Conservation (phyloP, 2,797 vertebrate species). For the Sebastes umbrosus region DNA sequence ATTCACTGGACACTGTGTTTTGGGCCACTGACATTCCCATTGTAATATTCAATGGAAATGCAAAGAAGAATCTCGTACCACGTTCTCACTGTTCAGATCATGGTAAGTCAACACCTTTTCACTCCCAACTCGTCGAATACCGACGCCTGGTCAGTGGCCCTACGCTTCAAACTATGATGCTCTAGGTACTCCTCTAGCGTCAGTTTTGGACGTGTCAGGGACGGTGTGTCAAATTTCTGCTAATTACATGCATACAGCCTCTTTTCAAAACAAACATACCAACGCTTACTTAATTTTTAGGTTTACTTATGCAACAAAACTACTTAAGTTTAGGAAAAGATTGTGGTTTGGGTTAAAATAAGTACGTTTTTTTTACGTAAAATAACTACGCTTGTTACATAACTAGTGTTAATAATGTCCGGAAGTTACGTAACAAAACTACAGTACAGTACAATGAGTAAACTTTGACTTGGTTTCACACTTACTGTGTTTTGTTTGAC, state of each 20-base stretch:
- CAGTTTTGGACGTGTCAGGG: too few species aligned
- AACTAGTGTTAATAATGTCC: background rate
- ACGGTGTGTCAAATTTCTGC: background rate
- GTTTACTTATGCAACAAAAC: background rate
- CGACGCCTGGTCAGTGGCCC: fast-evolving
- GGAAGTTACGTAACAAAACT: background rate
- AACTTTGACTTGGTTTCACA: background rate
- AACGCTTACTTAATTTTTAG: fast-evolving
- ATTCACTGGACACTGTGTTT: background rate
- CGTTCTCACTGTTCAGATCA: background rate
- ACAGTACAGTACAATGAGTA: fast-evolving
- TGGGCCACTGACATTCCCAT: background rate
- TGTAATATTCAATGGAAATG: background rate
- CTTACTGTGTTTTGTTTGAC: too few species aligned
- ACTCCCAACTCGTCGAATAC: background rate
- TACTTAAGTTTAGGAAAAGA: background rate
- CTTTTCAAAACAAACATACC: background rate
- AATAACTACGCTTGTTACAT: background rate
- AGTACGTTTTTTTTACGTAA: fast-evolving
- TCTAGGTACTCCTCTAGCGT: too few species aligned
- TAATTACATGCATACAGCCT: background rate
- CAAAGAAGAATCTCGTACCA: background rate
- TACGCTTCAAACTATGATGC: background rate
- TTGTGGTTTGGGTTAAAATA: too few species aligned
- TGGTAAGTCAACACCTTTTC: background rate